These are phyloP conservation scores for Pterocles gutturalis DNA, from an alignment of 2,113 vertebrate species.

Conservation along the genomic window DNA sequence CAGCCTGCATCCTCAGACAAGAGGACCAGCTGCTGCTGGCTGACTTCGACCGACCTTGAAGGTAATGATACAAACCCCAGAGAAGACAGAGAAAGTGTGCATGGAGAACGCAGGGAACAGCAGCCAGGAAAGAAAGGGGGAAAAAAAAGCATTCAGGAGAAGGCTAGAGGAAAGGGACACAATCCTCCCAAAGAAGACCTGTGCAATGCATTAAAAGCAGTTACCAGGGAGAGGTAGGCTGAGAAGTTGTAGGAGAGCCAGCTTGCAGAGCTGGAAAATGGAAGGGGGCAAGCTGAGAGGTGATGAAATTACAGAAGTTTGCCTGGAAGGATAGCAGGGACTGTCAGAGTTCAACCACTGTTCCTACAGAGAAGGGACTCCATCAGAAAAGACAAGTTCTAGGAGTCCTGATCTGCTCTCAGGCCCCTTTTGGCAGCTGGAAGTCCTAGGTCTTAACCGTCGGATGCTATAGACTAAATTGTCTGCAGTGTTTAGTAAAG, in stretches of 20 bases:
- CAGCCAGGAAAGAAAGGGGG: not conserved
- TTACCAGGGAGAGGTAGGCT: not conserved
- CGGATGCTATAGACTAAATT: not conserved
- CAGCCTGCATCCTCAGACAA: not conserved
- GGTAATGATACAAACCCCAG: not conserved
- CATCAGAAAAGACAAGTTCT: not conserved
- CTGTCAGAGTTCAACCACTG: not conserved
- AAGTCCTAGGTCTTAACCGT: not conserved
- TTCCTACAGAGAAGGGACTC: not conserved
- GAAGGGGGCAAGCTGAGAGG: not conserved
- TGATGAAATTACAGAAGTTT: not conserved
- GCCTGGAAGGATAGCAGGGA: not conserved
- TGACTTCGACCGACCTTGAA: not conserved
- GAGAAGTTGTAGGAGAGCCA: not conserved
- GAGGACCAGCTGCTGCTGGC: not conserved
- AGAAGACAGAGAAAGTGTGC: not conserved
- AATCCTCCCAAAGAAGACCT: not conserved
- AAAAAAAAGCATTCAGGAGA: not conserved
- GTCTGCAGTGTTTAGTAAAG: not conserved
- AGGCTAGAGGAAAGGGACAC: not conserved
- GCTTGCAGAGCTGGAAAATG: not conserved
- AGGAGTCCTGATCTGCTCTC: not conserved
- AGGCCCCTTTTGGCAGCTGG: not conserved
- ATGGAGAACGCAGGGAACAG: not conserved
- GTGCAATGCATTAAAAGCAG: not conserved